These are phyloP conservation scores for Rhodinocichla rosea DNA, from an alignment of 2,113 vertebrate species.

Conservation along the genomic window DNA sequence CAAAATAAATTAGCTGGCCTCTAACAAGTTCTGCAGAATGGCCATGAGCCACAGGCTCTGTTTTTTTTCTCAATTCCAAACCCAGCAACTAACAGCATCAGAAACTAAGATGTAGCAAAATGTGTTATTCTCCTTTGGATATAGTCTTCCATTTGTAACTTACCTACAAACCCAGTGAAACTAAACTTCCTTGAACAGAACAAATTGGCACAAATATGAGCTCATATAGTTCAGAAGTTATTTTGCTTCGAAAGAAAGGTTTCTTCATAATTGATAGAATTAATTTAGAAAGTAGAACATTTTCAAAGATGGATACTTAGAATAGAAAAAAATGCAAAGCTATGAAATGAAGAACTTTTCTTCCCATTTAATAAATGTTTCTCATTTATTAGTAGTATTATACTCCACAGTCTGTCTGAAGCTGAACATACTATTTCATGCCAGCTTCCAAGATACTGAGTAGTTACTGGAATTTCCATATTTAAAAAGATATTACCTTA, in stretches of 20 bases:
- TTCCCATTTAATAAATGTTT: neutral
- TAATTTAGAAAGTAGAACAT: neutral
- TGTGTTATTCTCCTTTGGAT: neutral
- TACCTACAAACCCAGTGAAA: neutral
- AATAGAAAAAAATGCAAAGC: neutral
- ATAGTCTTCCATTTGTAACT: neutral
- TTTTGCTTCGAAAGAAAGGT: neutral
- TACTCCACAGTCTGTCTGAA: neutral
- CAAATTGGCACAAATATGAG: neutral
- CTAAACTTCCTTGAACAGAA: neutral
- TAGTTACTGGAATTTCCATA: neutral
- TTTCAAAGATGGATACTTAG: neutral
- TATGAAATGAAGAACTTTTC: neutral
- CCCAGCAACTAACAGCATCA: neutral
- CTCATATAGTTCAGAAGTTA: neutral
- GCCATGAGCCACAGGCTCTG: neutral
- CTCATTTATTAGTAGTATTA: neutral
- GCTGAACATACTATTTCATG: neutral
- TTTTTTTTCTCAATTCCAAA: neutral
- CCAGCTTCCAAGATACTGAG: neutral
- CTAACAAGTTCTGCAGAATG: neutral
- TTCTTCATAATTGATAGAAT: constrained; percentile 14
- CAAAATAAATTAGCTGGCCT: neutral
- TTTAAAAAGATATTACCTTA: neutral
- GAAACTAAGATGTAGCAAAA: neutral